Evolutionary conservation across 1,140 invertebrate genomes (phyloP).

Genomic region (Ceratina australensis): DNA sequence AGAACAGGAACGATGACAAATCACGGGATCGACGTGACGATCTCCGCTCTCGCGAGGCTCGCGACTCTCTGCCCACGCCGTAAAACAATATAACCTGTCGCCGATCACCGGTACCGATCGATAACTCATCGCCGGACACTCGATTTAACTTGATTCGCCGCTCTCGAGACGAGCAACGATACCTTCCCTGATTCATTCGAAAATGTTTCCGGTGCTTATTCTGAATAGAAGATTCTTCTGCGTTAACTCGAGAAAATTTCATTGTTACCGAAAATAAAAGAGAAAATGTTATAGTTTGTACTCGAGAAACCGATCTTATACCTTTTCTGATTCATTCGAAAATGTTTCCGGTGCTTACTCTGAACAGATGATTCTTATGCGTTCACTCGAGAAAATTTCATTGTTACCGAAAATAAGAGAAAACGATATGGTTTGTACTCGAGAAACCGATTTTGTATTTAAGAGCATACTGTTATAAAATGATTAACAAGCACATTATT

Average conservation of each 20-base stretch:
- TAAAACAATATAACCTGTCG: slow-evolving; percentile 63
- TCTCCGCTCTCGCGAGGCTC: slow-evolving; percentile 33
- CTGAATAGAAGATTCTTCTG: background rate
- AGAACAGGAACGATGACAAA: slow-evolving; percentile 68
- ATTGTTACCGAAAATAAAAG: no score
- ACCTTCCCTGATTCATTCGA: no score
- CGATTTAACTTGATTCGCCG: slow-evolving; percentile 51
- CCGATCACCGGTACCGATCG: slow-evolving; percentile 53
- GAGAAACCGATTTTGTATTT: no score
- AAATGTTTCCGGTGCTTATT: no score
- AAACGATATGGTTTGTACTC: no score
- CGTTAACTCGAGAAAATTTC: background rate
- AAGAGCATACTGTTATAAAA: background rate
- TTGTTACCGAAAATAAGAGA: no score
- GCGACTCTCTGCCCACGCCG: slow-evolving; percentile 33
- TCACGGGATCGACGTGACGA: slow-evolving; percentile 45
- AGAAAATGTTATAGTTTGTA: no score
- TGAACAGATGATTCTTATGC: background rate
- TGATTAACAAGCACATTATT: no score
- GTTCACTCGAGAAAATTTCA: background rate
- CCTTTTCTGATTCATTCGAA: no score
- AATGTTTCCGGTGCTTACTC: no score
- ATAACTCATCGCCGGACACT: slow-evolving; percentile 58
- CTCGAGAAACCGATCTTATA: background rate
- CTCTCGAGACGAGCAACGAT: background rate